Evolutionary conservation across 2,113 vertebrate genomes (phyloP), one percentile per base, ranked within the genome.

Genomic region (Ailuropoda melanoleuca): DNA sequence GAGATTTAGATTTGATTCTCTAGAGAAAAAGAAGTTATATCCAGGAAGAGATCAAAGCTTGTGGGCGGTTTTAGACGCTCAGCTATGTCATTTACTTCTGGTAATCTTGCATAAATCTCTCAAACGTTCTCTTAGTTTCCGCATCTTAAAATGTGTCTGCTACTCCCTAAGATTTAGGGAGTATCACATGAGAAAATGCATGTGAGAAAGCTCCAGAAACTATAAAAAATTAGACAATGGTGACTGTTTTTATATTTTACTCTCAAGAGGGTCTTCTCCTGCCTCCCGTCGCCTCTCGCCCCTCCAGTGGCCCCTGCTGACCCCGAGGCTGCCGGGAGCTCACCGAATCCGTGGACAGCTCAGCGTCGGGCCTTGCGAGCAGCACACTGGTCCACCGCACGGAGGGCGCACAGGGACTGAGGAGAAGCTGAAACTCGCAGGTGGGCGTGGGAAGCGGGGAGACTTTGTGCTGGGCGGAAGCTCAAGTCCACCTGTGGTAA

Each of bases 401-500:
- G 98, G 72, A 99, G 77, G 2, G 98, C 99, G 48, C 99, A 99
- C 10, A 99, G 97, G 29, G 99, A 99, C 37, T 98, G 92, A 19
- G 99, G 98, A 8, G 98, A 97, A 29, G 99, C 98, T 0, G 74
- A 97, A 58, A 99, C 26, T 18, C 60, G 97, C 88, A 99, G 96
- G 29, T 0, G 95, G 88, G 95, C 95, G 0, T 84, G 4, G 0
- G 99, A 99, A 92, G 99, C 99, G 1, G 99, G 99, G 53, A 99
- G 98, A 23, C 97, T 98, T 58, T 98, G 97, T 0, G 95, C 0
- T 0, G 98, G 97, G 46, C 90, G 98, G 98, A 99, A 99, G 93
- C 96, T 96, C 95, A 99, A 93, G 0, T 93, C 97, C 75, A 99
- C 99, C 99, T 99, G 95, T 31, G 96, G 37, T 48, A 86, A 64